These are phyloP conservation scores for Macquaria australasica DNA, from an alignment of 2,113 vertebrate species.

Conservation along the genomic window DNA sequence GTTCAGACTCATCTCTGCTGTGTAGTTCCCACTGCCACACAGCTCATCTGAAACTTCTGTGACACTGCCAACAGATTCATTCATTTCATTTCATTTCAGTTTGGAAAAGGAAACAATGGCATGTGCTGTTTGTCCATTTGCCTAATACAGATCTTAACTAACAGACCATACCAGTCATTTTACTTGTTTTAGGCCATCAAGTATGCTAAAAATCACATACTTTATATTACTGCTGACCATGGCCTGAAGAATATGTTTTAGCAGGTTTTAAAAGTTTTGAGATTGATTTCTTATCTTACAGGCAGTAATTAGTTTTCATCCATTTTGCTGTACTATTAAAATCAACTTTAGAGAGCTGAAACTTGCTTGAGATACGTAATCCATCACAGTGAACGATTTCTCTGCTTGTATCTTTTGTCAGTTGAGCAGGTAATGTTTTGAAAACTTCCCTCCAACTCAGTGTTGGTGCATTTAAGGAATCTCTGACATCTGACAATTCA, in stretches of 20 bases:
- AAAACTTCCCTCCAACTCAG: not conserved
- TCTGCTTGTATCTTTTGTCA: not conserved
- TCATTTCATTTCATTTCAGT: not conserved
- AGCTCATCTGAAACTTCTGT: constrained; percentile 80
- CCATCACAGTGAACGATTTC: not conserved
- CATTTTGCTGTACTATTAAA: not conserved
- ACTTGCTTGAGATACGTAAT: not conserved
- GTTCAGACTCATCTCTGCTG: constrained; percentile 81
- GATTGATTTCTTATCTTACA: constrained; percentile 5
- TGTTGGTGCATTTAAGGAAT: not conserved
- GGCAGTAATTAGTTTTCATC: constrained; percentile 4
- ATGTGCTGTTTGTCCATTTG: not conserved
- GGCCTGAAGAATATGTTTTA: not conserved
- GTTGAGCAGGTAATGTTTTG: not conserved
- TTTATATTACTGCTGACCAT: not conserved
- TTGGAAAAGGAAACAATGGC: not conserved
- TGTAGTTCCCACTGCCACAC: constrained; percentile 84
- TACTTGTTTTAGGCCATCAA: not conserved
- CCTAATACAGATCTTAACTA: not conserved
- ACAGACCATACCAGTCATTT: not conserved
- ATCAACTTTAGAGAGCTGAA: not conserved
- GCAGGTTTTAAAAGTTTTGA: not conserved
- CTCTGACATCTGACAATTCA: not conserved
- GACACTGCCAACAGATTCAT: constrained; percentile 64
- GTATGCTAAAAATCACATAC: not conserved